phyloP scores from a whole-genome alignment of 2,797 vertebrate species.

The Chaenodraco wilsoni region DNA sequence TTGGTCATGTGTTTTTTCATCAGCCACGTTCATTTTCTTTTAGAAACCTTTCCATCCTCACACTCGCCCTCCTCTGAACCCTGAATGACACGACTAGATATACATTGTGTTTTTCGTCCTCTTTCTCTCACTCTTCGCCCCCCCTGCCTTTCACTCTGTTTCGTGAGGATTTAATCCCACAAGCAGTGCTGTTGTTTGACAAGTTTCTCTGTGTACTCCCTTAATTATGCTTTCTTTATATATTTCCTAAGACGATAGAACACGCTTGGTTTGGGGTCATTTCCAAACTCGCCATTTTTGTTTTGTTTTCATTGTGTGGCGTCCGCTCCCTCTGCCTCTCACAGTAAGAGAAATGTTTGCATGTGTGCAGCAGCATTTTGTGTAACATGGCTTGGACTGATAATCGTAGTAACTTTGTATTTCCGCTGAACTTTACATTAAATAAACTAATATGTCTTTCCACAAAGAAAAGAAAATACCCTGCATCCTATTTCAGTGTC shows the following conservation, averaged over 20 bases:
- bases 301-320: conserved; percentile 44
- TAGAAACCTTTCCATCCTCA: conserved; percentile 13
- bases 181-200: neutral
- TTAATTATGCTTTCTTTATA: conserved; percentile 42
- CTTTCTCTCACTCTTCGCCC: conserved; percentile 24
- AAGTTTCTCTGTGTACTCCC: conserved; percentile 25
- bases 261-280: conserved; percentile 39
- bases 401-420: conserved; percentile 62
- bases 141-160: neutral
- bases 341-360: conserved; percentile 62
- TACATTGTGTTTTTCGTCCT: conserved; percentile 7
- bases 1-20: conserved; percentile 2
- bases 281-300: conserved; percentile 37
- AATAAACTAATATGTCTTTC: conserved; percentile 79
- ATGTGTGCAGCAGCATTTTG: conserved; percentile 60
- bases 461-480: conserved; percentile 67
- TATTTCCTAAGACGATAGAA: conserved; percentile 34
- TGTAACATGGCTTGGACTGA: conserved; percentile 50
- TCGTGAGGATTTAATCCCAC: conserved; percentile 4
- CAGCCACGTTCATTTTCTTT: conserved; percentile 1
- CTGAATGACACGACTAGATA: conserved; percentile 5
- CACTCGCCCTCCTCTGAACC: conserved; percentile 23
- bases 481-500: conserved; percentile 75
- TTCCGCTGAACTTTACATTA: conserved; percentile 66
- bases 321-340: conserved; percentile 46